Evolutionary conservation across 2,888 invertebrate species (phyloP).

Genomic region (Cataglyphis albicans): DNA sequence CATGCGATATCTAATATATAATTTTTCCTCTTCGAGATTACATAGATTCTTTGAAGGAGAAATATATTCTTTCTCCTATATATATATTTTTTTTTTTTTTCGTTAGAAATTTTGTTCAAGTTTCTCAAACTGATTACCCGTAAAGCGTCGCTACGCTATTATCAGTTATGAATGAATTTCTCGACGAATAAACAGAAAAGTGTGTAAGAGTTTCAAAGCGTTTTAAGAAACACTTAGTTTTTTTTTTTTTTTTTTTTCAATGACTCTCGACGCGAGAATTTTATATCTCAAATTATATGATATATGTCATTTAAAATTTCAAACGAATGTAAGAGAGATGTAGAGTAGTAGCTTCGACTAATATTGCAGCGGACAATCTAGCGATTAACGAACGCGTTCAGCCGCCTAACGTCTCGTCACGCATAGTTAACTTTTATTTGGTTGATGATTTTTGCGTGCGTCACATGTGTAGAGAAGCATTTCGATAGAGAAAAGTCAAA

Average conservation of each 20-base stretch:
- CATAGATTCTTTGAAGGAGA: background rate
- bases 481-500: background rate
- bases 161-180: background rate
- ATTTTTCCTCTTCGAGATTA: background rate
- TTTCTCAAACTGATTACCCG: background rate
- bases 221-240: background rate
- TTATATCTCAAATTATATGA: background rate
- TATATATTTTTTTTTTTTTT: background rate
- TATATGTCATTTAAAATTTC: background rate
- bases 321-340: background rate
- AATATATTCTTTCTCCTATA: background rate
- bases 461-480: constrained; percentile 19
- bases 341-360: constrained; percentile 10
- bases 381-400: constrained; percentile 29
- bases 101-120: background rate
- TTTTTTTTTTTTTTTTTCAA: background rate
- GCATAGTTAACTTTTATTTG: constrained; percentile 37
- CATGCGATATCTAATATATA: background rate
- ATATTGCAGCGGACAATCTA: constrained; percentile 17
- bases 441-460: constrained; percentile 35
- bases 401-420: constrained; percentile 36
- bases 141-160: background rate
- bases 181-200: background rate
- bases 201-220: background rate
- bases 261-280: background rate